Conservation (phyloP, 2,797 vertebrate genomes). For the Phaenicophaeus curvirostris region DNA sequence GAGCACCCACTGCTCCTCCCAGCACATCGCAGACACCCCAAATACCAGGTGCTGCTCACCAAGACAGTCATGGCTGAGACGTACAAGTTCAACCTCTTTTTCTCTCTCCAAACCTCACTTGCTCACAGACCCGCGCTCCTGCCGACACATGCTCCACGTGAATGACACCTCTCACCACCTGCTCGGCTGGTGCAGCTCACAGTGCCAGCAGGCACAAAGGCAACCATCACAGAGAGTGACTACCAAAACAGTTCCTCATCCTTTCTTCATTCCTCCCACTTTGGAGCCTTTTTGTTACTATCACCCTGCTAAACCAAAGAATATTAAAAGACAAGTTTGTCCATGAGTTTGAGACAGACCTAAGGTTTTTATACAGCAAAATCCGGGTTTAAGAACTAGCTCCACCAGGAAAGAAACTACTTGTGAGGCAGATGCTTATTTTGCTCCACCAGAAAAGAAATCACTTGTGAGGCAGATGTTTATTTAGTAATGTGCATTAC, state of each 20-base stretch:
- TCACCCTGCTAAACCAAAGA: neutral
- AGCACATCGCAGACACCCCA: neutral
- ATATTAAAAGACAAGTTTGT: neutral
- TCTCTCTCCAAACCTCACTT: neutral
- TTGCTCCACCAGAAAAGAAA: neutral
- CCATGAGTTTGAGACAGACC: neutral
- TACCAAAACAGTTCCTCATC: neutral
- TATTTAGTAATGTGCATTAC: conserved; percentile 22
- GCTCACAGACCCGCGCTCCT: neutral
- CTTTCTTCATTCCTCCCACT: neutral
- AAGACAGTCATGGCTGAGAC: neutral
- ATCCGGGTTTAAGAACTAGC: neutral
- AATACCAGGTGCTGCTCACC: neutral
- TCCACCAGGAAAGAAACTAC: neutral
- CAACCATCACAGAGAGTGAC: neutral
- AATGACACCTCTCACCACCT: neutral
- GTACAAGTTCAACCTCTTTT: neutral
- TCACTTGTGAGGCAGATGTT: neutral
- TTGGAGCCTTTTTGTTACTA: neutral
- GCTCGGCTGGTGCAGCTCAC: neutral
- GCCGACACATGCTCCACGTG: neutral
- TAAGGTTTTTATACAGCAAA: neutral
- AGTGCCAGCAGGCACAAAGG: neutral
- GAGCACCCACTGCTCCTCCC: neutral
- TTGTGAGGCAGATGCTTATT: neutral